A percentile compares a stretch with the other conserved stretches of the same genome.
These are phyloP conservation scores for Brachionichthys hirsutus DNA, from an alignment of 2,113 vertebrate species.

Conservation along the genomic window DNA sequence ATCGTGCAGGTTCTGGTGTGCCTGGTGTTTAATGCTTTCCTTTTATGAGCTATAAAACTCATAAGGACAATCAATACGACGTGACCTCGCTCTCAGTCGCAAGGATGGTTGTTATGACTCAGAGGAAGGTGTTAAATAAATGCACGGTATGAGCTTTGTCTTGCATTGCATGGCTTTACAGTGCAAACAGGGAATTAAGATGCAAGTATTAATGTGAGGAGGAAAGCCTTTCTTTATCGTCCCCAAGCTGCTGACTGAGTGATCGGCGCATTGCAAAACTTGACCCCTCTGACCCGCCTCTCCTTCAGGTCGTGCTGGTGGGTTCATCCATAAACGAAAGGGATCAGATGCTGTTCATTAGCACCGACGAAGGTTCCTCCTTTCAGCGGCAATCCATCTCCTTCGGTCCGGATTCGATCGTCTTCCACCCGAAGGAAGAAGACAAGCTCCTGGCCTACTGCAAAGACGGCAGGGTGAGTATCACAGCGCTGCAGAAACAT, in stretches of 20 bases:
- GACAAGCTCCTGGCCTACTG: constrained; percentile 92
- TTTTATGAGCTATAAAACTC: constrained; percentile 66
- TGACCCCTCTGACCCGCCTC: constrained; percentile 30
- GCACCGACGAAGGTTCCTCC: constrained; percentile 88
- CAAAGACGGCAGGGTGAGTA: constrained; percentile 86
- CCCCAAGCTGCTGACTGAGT: constrained; percentile 29
- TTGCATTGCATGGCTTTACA: not conserved
- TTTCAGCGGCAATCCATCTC: constrained; percentile 87
- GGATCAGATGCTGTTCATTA: constrained; percentile 93
- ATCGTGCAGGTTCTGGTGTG: constrained; percentile 19
- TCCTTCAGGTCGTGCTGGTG: constrained; percentile 89
- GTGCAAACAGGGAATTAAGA: constrained; percentile 6
- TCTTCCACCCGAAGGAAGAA: constrained; percentile 94
- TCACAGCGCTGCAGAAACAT: not conserved
- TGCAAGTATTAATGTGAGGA: constrained; percentile 14
- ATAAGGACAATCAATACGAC: constrained; percentile 65
- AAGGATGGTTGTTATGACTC: not conserved
- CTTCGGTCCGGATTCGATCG: constrained; percentile 87
- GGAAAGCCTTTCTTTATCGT: not conserved
- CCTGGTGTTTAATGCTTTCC: constrained; percentile 44
- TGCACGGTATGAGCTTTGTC: not conserved
- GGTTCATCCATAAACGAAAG: constrained; percentile 89
- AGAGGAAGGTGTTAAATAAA: constrained; percentile 23
- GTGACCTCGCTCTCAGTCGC: constrained; percentile 20
- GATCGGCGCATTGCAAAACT: too few species aligned